These are phyloP conservation scores for Chrysocyon brachyurus DNA, from an alignment of 2,797 vertebrate species.

Conservation along the genomic window DNA sequence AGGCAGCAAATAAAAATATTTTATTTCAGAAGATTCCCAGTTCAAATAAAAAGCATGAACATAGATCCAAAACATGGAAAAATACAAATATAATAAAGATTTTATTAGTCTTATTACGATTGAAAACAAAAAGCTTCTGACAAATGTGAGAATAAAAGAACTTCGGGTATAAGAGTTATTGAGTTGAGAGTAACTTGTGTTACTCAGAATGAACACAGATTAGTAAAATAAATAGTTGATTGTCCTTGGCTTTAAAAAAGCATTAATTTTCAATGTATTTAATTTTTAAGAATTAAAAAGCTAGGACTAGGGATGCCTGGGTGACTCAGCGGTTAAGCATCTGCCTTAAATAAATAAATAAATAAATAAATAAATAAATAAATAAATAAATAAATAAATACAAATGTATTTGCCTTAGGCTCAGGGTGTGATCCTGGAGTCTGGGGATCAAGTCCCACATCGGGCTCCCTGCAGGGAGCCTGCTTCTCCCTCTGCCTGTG, in stretches of 20 bases:
- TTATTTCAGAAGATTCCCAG: not conserved
- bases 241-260: not conserved
- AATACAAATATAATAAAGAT: not conserved
- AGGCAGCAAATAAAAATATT: not conserved
- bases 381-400: too few relatives aligned
- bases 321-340: too few relatives aligned
- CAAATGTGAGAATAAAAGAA: not conserved
- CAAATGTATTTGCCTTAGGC: too few relatives aligned
- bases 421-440: too few relatives aligned
- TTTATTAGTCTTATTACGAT: not conserved
- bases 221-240: not conserved
- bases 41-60: not conserved
- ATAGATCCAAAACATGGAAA: not conserved
- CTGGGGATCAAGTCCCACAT: too few relatives aligned
- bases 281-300: constrained; percentile 1
- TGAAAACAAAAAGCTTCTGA: not conserved
- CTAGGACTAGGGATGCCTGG: too few relatives aligned
- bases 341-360: too few relatives aligned
- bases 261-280: not conserved
- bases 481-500: too few relatives aligned
- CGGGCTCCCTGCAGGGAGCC: too few relatives aligned
- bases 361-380: too few relatives aligned
- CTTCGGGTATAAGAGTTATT: not conserved
- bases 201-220: not conserved
- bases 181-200: not conserved